These are phyloP conservation scores for Drosophila nikananu DNA, from an alignment of 1,140 invertebrate genomes.

Conservation along the genomic window DNA sequence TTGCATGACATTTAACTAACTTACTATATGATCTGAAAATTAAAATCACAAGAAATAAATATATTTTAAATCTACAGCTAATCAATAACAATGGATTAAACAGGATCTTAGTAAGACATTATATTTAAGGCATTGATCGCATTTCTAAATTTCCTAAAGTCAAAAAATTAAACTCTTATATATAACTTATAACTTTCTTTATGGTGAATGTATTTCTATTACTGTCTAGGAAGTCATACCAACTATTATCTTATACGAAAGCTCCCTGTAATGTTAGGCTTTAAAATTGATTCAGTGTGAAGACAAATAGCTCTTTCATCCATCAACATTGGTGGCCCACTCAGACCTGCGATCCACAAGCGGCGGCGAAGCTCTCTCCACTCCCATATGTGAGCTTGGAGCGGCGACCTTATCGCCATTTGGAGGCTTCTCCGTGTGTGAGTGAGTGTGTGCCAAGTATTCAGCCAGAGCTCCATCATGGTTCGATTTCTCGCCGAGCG, in stretches of 20 bases:
- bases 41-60: no score
- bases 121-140: no score
- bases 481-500: constrained; percentile 49
- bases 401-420: constrained; percentile 55
- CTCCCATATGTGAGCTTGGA: constrained; percentile 28
- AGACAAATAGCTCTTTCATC: not conserved
- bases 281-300: no score
- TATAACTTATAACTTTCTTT: no score
- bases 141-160: no score
- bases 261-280: not conserved
- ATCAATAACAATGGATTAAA: no score
- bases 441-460: constrained; percentile 35
- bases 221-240: not conserved
- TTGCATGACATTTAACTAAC: not conserved
- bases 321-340: constrained; percentile 15
- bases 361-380: constrained; percentile 26
- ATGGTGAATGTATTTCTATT: not conserved
- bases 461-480: constrained; percentile 34
- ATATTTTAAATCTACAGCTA: no score
- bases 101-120: no score
- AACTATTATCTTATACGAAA: not conserved
- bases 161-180: no score
- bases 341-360: constrained; percentile 31
- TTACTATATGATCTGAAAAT: not conserved
- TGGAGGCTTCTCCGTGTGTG: constrained; percentile 19